phyloP scores from a whole-genome alignment of 1,140 invertebrate genomes.

The Onthophagus taurus region DNA sequence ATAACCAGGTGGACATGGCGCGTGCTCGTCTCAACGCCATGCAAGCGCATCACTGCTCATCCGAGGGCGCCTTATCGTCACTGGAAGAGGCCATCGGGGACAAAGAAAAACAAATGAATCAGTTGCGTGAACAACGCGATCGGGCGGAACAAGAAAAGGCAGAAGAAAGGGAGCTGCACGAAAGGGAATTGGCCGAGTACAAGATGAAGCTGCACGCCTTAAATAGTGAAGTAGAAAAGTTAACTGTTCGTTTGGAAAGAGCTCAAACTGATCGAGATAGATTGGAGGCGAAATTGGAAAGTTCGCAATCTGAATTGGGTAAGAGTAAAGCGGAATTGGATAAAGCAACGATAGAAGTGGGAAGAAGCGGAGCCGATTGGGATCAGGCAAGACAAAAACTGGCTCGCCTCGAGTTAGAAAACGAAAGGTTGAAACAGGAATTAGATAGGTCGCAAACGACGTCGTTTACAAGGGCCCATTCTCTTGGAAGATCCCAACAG shows the following conservation, averaged over 20 bases:
- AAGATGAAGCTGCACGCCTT: constrained; percentile 88
- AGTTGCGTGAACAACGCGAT: constrained; percentile 64
- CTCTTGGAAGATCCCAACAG: constrained; percentile 54
- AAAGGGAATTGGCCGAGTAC: constrained; percentile 87
- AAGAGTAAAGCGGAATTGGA: constrained; percentile 90
- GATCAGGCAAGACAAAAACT: constrained; percentile 80
- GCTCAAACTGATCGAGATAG: constrained; percentile 82
- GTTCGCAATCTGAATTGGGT: constrained; percentile 84
- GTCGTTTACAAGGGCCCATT: constrained; percentile 67
- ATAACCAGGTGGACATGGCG: constrained; percentile 94
- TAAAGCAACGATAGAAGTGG: constrained; percentile 81
- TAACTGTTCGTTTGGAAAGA: constrained; percentile 76
- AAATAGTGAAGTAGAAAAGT: constrained; percentile 85
- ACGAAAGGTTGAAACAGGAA: constrained; percentile 76
- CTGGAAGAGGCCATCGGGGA: constrained; percentile 93
- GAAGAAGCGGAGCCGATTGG: constrained; percentile 79
- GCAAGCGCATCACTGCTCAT: constrained; percentile 87
- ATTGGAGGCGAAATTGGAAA: constrained; percentile 81
- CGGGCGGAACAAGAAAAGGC: constrained; percentile 92
- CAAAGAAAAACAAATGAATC: constrained; percentile 93
- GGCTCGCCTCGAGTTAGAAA: constrained; percentile 78
- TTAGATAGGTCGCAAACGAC: constrained; percentile 65
- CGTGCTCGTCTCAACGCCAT: constrained; percentile 78
- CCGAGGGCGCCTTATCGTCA: constrained; percentile 81
- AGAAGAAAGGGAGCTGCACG: constrained; percentile 89